These are phyloP conservation scores for Phalacrocorax brasilianus DNA, from an alignment of 2,113 vertebrate genomes.

Conservation along the genomic window DNA sequence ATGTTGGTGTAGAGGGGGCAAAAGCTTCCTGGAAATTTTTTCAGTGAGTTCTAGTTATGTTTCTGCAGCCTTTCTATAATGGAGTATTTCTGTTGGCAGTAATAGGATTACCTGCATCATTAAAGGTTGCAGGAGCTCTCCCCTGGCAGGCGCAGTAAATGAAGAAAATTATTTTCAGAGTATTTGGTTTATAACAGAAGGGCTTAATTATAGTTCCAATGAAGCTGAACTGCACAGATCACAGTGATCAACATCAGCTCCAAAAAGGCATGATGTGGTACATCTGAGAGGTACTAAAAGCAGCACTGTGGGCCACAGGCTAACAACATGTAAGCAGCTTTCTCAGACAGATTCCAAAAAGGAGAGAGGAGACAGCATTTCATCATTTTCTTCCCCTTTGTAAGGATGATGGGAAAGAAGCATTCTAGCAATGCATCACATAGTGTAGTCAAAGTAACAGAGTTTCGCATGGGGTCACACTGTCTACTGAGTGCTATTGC, in stretches of 20 bases:
- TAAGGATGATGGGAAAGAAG: neutral
- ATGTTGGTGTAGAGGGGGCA: neutral
- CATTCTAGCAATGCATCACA: neutral
- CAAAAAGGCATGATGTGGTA: neutral
- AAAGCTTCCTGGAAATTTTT: neutral
- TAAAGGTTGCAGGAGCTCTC: slow-evolving; percentile 11
- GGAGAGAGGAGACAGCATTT: neutral
- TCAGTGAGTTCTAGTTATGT: neutral
- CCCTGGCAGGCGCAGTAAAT: neutral
- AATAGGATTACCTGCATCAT: slow-evolving; percentile 18
- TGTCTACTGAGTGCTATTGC: neutral
- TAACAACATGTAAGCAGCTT: neutral
- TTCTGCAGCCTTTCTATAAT: neutral
- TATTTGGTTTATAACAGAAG: slow-evolving; percentile 37
- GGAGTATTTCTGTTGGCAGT: neutral
- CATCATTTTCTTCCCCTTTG: neutral
- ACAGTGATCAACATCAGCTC: neutral
- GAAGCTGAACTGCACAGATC: neutral
- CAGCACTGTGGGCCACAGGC: neutral
- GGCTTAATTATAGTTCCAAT: slow-evolving; percentile 23
- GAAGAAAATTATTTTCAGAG: neutral
- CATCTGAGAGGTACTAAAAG: neutral
- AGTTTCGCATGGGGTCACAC: neutral
- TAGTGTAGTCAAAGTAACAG: neutral
- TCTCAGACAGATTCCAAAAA: neutral